Evolutionary conservation across 2,888 invertebrate species (phyloP), one percentile per base, ranked within the genome.

Genomic region (Drosophila sordidapex): DNA sequence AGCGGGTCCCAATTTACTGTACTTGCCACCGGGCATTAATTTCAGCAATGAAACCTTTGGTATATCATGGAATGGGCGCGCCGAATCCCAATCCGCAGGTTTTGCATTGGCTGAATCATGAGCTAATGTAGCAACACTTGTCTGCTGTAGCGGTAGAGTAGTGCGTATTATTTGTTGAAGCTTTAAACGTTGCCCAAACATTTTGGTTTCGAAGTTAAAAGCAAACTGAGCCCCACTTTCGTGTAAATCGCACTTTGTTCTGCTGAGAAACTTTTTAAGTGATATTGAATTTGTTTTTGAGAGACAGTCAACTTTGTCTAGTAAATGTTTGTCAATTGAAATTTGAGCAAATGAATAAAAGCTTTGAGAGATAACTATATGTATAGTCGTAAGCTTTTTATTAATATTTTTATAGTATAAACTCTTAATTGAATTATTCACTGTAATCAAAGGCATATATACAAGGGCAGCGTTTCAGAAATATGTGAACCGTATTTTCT

Each of bases 11-110:
- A 74, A 61, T 2, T 89, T 82, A 8, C 69, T 48, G 56, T 87
- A 91, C 33, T 66, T 84, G 36, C 91, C 91, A 2, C 89, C 90
- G 0, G 91, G 91, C n/a, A 90, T 27, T 40, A 84, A 61, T 13
- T 25, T 21, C 0, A 85, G 57, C 29, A n/a, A 6, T 2, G 74
- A 58, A 18, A 81, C 79, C 27, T 80, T 82, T 2, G 91, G 91
- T 48, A 91, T 79, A 31, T 87, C 75, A 18, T 74, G 48, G 57
- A 65, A 91, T 2, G 90, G 82, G 1, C 80, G 77, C 0, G 91
- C 89, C 49, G 70, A 69, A 8, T 81, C 48, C 92, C 91, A 92
- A 59, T 90, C 86, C 7, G 60, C 15, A 25, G 61, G 38, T 2
- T 35, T 71, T n/a, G 52, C 25, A 2, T 11, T 31, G 7, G 58